Conservation (phyloP, 2,113 vertebrate species). For the Crocuta crocuta region DNA sequence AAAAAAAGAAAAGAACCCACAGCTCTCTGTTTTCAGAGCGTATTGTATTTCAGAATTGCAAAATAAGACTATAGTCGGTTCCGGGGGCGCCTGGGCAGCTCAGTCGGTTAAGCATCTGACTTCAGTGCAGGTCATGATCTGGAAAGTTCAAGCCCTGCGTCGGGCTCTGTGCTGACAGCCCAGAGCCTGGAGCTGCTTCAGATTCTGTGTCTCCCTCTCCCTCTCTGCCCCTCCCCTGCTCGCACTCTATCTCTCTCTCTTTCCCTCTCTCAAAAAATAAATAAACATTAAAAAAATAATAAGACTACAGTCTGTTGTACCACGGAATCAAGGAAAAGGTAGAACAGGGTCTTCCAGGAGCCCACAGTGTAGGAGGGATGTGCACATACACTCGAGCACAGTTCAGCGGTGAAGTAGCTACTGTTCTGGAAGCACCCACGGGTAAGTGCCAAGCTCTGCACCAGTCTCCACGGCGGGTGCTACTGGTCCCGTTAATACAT, state of each 20-base stretch:
- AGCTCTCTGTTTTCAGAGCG: not conserved
- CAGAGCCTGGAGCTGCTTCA: too few species aligned
- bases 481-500: not conserved
- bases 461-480: not conserved
- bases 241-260: too few species aligned
- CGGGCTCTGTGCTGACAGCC: too few species aligned
- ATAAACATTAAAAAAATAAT: too few species aligned
- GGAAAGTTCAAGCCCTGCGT: too few species aligned
- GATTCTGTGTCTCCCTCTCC: too few species aligned
- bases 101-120: too few species aligned
- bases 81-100: too few species aligned
- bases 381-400: too few species aligned
- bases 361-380: not conserved
- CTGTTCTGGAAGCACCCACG: not conserved
- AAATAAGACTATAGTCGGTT: not conserved
- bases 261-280: too few species aligned
- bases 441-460: not conserved
- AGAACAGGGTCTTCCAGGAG: not conserved
- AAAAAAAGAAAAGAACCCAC: not conserved
- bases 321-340: not conserved
- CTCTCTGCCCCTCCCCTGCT: too few species aligned
- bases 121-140: too few species aligned
- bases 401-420: rapidly evolving
- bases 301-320: not conserved
- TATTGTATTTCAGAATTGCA: not conserved